Evolutionary conservation across 2,113 vertebrate species (phyloP).

Genomic region (Chrysochloris asiatica): DNA sequence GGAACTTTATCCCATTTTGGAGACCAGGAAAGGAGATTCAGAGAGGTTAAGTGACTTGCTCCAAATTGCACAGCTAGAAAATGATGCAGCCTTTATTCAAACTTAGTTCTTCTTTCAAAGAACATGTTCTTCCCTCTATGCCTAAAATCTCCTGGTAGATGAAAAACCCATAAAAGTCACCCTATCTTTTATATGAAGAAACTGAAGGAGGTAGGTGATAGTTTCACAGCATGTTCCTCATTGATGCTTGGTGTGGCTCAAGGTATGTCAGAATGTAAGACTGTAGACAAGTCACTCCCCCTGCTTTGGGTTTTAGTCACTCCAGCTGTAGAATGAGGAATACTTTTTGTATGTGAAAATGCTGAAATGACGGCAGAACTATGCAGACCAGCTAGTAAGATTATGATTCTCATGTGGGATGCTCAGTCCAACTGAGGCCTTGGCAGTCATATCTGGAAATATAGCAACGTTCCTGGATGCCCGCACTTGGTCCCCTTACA

Average conservation of each 20-base stretch:
- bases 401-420: not conserved
- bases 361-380: not conserved
- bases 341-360: not conserved
- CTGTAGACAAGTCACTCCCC: not conserved
- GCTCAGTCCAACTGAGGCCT: not conserved
- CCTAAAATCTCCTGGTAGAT: not conserved
- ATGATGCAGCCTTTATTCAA: not conserved
- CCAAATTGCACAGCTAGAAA: not conserved
- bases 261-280: not conserved
- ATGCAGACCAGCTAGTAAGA: not conserved
- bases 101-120: conserved; percentile 22
- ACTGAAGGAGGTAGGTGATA: not conserved
- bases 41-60: not conserved
- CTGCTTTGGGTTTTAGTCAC: not conserved
- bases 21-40: not conserved
- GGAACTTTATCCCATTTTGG: not conserved
- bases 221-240: not conserved
- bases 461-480: not conserved
- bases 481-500: not conserved
- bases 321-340: not conserved
- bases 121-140: not conserved
- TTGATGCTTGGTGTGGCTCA: not conserved
- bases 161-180: not conserved
- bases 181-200: not conserved
- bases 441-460: not conserved